phyloP scores from a whole-genome alignment of 2,888 invertebrate genomes.

The Ommatoiulus sabulosus region DNA sequence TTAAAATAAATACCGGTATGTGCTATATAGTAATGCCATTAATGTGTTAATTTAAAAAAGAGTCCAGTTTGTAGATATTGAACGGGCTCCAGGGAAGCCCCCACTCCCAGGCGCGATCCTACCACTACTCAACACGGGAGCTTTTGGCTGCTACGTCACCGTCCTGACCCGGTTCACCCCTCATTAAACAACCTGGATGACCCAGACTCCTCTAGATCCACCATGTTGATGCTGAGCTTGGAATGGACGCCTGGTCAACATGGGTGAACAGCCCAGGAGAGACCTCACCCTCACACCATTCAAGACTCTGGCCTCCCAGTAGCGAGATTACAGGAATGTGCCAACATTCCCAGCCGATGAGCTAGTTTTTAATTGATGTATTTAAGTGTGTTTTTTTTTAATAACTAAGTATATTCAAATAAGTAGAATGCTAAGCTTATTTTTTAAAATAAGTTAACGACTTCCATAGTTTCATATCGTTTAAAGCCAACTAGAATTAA shows the following conservation, averaged over 20 bases:
- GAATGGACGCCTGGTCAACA: too few species aligned
- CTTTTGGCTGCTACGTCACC: slow-evolving; percentile 99
- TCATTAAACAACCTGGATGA: slow-evolving; percentile 61
- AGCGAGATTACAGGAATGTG: slow-evolving; percentile 98
- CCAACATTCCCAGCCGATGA: slow-evolving; percentile 86
- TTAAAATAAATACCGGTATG: too few species aligned
- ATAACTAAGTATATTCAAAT: too few species aligned
- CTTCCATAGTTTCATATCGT: too few species aligned
- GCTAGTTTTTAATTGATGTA: background rate
- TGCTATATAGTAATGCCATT: too few species aligned
- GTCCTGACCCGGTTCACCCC: slow-evolving; percentile 98
- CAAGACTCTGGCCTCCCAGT: slow-evolving; percentile 87
- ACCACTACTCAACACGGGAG: slow-evolving; percentile 98
- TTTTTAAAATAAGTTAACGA: too few species aligned
- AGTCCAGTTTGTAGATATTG: background rate
- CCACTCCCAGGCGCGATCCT: slow-evolving; percentile 91
- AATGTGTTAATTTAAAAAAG: background rate
- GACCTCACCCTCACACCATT: slow-evolving; percentile 92
- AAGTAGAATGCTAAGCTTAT: too few species aligned
- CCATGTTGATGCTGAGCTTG: slow-evolving; percentile 95
- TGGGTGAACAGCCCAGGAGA: slow-evolving; percentile 71
- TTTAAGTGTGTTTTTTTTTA: background rate
- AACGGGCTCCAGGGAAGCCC: background rate
- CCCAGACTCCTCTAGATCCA: slow-evolving; percentile 84
- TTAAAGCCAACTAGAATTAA: too few species aligned